phyloP scores from a whole-genome alignment of 2,797 vertebrate genomes.

The Acrossocheilus wenchowensis region DNA sequence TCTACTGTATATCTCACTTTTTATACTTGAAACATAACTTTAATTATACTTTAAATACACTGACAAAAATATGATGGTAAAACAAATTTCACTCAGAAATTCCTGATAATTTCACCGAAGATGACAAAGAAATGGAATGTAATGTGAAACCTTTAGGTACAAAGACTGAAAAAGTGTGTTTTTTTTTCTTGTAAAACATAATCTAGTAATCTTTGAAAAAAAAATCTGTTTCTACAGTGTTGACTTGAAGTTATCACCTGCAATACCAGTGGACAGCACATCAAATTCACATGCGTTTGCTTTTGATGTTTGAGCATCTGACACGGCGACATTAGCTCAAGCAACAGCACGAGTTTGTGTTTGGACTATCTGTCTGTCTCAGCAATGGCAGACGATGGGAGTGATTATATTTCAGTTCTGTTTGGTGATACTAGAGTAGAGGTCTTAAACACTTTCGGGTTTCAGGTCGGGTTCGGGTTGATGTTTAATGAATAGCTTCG shows the following conservation, averaged over 20 bases:
- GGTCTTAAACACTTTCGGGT: too few species aligned
- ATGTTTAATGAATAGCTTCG: too few species aligned
- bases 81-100: background rate
- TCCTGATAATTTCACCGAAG: background rate
- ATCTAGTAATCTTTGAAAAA: too few species aligned
- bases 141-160: background rate
- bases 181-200: background rate
- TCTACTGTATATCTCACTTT: background rate
- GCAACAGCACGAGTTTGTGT: background rate
- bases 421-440: background rate
- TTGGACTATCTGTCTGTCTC: background rate
- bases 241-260: background rate
- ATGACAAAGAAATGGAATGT: background rate
- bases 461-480: too few species aligned
- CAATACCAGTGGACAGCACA: background rate
- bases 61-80: background rate
- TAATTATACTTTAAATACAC: background rate
- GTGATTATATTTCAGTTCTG: background rate
- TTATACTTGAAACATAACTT: background rate
- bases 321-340: background rate
- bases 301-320: background rate
- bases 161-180: background rate
- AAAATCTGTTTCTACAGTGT: background rate
- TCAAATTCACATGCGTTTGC: background rate
- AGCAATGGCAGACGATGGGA: background rate